Evolutionary conservation across 92 coral and sea anemone species (phyloP), one percentile per base, ranked within the genome.

Genomic region (Palythoa caribaeorum): DNA sequence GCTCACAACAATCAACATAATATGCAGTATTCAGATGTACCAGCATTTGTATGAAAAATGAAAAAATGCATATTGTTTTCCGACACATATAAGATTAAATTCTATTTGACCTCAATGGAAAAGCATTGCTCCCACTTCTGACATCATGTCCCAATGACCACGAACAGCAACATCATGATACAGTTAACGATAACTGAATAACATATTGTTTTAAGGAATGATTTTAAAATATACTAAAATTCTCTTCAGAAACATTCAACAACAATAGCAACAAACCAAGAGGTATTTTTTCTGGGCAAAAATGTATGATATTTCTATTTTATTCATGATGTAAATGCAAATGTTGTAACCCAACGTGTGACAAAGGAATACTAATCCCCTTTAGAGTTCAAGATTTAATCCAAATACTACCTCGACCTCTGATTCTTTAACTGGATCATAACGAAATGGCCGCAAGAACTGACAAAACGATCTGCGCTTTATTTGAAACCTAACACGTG

Each of bases 381-480:
- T 59, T 39, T 69, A 21, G 28, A 70, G 40, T 70, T 70, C 75
- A 36, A 77, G 80, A 20, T 51, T 55, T 77, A 77, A 77, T 77
- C 83, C 69, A 77, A 6, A 6, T 15, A 54, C 14, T 38, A 21
- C 68, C 68, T 77, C 83, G 44, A 14, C 48, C 68, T 77, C 9
- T 10, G 63, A 77, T n/a, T 12, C 47, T 17, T 4, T 19, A 35
- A 73, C 54, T 71, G 35, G 79, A 21, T 15, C 20, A 0, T 19
- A 50, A 21, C 7, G 66, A 54, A 12, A 21, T 35, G 75, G 75
- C 17, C 75, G 12, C 11, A 9, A 54, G 54, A 54, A 15, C 11
- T 54, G 21, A 52, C 62, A 50, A 50, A 17, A 20, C 38, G 47
- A 28, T 68, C 50, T 51, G 38, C 12, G n/a, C n/a, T 75, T n/a